Evolutionary conservation across 2,113 vertebrate genomes (phyloP), one percentile per base, ranked within the genome.

Genomic region (Leuciscus idus): DNA sequence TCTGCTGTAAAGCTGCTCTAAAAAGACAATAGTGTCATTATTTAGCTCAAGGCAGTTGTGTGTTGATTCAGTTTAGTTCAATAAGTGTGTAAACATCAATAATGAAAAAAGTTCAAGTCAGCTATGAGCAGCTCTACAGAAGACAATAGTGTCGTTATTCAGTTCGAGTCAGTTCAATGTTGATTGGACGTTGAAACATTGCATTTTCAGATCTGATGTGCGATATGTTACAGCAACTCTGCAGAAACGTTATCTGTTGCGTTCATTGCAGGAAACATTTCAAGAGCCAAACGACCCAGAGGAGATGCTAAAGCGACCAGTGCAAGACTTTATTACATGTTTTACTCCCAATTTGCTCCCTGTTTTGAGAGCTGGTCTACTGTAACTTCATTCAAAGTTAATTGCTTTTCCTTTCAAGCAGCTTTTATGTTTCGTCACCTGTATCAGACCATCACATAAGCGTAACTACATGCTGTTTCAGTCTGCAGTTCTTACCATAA

Each of bases 361-460:
- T 48, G 21, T 46, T 62, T 28, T 57, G 70, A 73, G 48, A 50
- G 15, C 19, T 21, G 26, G 75, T 12, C 17, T 50, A 33, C 50
- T 77, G 48, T 50, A 82, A 68, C 9, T 23, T 70, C 59, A 36
- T 39, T 79, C 4, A 36, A 57, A 19, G 28, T 26, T 46, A 81
- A 64, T 26, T 81, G n/a, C 33, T 23, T 59, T 85, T 26, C 15
- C 23, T 61, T 61, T 80, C 59, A 17, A 68, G 36, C 1, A 55
- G 64, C 64, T 83, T 83, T 83, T 36, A 88, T 93, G 91, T 87
- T 89, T 88, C 89, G 84, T 74, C 70, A 90, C 90, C 88, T 91
- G 85, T 89, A 91, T 90, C 86, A 83, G 87, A 90, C 88, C 89
- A 91, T 90, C 89, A 89, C 90, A 73, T 64, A 64, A 74, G 26